Percentiles rank a stretch among this genome's conserved stretches.
These are phyloP conservation scores for Cybosia mesomella DNA, from an alignment of 2,888 invertebrate genomes.

Conservation along the genomic window DNA sequence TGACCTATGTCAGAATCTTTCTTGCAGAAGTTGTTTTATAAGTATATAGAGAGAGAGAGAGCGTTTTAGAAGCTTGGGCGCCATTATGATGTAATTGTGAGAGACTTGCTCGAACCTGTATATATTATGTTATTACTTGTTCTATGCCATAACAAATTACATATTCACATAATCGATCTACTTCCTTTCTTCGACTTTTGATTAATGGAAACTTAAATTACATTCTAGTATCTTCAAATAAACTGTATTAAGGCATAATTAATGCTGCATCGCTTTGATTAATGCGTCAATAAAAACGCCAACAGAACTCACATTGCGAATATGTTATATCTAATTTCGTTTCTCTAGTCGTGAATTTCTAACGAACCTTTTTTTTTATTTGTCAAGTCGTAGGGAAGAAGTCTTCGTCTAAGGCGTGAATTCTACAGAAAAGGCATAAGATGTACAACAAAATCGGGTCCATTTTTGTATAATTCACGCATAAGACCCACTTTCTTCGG, in stretches of 20 bases:
- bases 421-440: too few species aligned
- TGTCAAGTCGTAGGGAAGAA: too few species aligned
- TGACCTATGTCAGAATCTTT: too few species aligned
- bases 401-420: too few species aligned
- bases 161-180: neutral
- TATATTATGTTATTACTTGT: neutral
- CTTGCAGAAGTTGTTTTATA: too few species aligned
- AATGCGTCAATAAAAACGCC: neutral
- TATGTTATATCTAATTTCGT: too few species aligned
- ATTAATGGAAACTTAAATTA: neutral
- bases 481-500: too few species aligned
- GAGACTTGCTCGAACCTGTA: neutral
- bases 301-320: neutral
- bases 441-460: too few species aligned
- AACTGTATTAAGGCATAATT: neutral
- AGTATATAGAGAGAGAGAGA: neutral
- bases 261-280: neutral
- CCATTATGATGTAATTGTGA: neutral
- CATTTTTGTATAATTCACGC: too few species aligned
- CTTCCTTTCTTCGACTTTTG: neutral
- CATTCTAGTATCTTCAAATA: slow-evolving; percentile 1
- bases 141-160: neutral
- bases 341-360: too few species aligned
- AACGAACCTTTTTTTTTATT: too few species aligned
- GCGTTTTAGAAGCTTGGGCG: too few species aligned